phyloP scores from a whole-genome alignment of 2,888 invertebrate genomes.

The Drosophila nr. medialis region DNA sequence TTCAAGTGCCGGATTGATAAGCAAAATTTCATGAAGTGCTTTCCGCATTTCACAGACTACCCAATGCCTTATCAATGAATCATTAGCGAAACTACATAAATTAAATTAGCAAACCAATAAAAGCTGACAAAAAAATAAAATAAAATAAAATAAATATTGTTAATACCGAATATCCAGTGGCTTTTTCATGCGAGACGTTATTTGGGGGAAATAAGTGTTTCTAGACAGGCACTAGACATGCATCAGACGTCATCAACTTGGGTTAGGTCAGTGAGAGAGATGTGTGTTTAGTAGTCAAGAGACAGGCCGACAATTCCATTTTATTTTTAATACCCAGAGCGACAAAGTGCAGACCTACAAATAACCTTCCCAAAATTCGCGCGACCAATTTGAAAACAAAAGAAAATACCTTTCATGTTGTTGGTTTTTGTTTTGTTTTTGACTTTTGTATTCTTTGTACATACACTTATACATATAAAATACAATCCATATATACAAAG shows the following conservation, averaged over 20 bases:
- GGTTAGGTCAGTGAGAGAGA: slow-evolving; percentile 62
- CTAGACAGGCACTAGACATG: slow-evolving; percentile 44
- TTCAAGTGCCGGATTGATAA: slow-evolving; percentile 50
- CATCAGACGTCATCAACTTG: slow-evolving; percentile 48
- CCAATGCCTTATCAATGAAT: slow-evolving; percentile 54
- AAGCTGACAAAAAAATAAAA: background rate
- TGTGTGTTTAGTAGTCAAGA: slow-evolving; percentile 15
- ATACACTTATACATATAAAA: background rate
- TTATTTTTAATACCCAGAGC: slow-evolving; percentile 59
- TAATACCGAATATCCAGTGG: slow-evolving; percentile 29
- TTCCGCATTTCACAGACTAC: slow-evolving; percentile 46
- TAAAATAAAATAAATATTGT: background rate
- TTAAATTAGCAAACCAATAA: slow-evolving; percentile 14
- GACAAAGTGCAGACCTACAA: slow-evolving; percentile 64
- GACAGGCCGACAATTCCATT: slow-evolving; percentile 30
- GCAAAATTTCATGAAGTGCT: slow-evolving; percentile 50
- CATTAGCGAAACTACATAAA: slow-evolving; percentile 33
- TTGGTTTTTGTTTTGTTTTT: slow-evolving; percentile 10
- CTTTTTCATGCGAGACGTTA: slow-evolving; percentile 23
- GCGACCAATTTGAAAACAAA: background rate
- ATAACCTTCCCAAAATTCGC: slow-evolving; percentile 58
- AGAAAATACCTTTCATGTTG: background rate
- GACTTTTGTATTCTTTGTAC: background rate
- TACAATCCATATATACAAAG: background rate
- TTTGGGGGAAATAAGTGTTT: background rate